A percentile compares a stretch with the other conserved stretches of the same genome.
phyloP scores from a whole-genome alignment of 2,888 invertebrate species.

The Malthinus flaveolus region DNA sequence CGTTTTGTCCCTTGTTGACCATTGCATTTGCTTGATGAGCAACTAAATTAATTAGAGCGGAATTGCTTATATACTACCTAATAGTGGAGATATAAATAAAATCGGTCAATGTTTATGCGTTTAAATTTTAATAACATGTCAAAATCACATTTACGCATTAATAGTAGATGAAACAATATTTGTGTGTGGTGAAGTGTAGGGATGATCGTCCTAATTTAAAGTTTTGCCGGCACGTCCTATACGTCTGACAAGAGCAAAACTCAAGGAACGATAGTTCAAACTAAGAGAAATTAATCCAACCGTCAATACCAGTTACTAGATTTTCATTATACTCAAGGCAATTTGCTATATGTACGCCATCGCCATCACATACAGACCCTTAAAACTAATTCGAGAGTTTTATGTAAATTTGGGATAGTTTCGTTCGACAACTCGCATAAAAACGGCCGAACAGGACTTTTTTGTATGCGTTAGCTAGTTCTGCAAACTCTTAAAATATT shows the following conservation, averaged over 20 bases:
- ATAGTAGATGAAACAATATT: not conserved
- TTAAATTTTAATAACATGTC: no score
- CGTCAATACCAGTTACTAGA: constrained; percentile 28
- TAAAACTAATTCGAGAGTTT: constrained; percentile 11
- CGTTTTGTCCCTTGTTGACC: constrained; percentile 24
- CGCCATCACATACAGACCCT: constrained; percentile 20
- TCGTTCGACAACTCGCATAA: not conserved
- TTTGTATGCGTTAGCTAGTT: no score
- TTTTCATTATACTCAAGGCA: constrained; percentile 24
- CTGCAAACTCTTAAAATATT: no score
- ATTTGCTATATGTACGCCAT: constrained; percentile 17
- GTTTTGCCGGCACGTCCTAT: constrained; percentile 15
- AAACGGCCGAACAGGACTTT: no score
- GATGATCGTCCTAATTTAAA: constrained; percentile 13
- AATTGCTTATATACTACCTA: constrained; percentile 9
- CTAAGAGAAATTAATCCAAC: constrained; percentile 28
- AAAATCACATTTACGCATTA: not conserved
- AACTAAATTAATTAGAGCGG: constrained; percentile 24
- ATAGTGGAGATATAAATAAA: not conserved
- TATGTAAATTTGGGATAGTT: constrained; percentile 15
- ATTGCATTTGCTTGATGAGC: constrained; percentile 25
- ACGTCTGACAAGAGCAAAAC: constrained; percentile 27
- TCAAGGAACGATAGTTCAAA: constrained; percentile 23
- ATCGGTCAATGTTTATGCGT: not conserved
- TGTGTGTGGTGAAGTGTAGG: not conserved